Percentiles rank a stretch among this genome's conserved stretches.
Conservation (phyloP, 2,888 invertebrate genomes). For the Drosophila kanekoi region DNA sequence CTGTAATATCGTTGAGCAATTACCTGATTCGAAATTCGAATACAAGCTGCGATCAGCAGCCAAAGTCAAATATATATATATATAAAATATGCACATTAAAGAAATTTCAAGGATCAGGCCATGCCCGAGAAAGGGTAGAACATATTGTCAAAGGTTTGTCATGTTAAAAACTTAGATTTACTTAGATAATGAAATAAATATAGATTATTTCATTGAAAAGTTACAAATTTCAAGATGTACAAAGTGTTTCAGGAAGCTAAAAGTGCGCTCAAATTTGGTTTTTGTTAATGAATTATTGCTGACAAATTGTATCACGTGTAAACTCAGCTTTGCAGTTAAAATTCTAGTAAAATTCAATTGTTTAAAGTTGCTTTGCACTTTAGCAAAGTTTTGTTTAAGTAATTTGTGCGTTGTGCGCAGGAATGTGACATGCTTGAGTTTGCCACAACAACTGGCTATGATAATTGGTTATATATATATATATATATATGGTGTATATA, state of each 20-base stretch:
- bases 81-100: not conserved
- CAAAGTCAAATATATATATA: not conserved
- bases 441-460: slow-evolving; percentile 50
- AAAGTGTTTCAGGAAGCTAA: not conserved
- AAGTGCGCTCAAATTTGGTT: not conserved
- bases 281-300: not conserved
- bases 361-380: slow-evolving; percentile 4
- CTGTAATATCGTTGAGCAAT: not conserved
- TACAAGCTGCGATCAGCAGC: too few relatives aligned
- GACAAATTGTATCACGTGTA: slow-evolving; percentile 12
- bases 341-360: slow-evolving; percentile 31
- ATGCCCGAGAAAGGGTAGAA: not conserved
- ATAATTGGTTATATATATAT: slow-evolving; percentile 15
- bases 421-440: slow-evolving; percentile 67
- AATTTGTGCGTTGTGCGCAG: slow-evolving; percentile 72
- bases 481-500: slow-evolving; percentile 10
- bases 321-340: slow-evolving; percentile 21
- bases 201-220: not conserved
- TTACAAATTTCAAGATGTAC: too few relatives aligned
- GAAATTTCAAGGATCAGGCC: too few relatives aligned
- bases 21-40: not conserved
- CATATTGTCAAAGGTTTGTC: not conserved
- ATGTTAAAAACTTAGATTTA: not conserved
- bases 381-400: slow-evolving; percentile 60
- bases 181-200: not conserved